phyloP scores from a whole-genome alignment of 2,797 vertebrate species.

The Gymnothorax reevesii region DNA sequence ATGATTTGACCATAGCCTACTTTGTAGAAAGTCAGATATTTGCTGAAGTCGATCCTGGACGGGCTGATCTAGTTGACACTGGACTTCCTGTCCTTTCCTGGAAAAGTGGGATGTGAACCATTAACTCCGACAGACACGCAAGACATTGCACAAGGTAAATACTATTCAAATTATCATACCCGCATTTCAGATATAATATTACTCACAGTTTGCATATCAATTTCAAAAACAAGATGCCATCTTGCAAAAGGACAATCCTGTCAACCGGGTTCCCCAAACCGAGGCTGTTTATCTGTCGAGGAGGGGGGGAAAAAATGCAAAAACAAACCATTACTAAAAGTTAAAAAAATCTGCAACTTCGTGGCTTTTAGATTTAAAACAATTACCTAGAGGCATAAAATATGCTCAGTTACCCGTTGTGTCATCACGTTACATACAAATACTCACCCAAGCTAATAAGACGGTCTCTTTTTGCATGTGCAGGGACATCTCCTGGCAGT shows the following conservation, averaged over 20 bases:
- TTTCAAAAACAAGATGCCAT: constrained; percentile 76
- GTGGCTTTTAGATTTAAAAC: background rate
- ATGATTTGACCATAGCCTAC: constrained; percentile 65
- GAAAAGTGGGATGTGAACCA: background rate
- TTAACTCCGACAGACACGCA: background rate
- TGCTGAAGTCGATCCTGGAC: constrained; percentile 67
- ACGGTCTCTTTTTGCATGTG: constrained; percentile 60
- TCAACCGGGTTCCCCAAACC: constrained; percentile 62
- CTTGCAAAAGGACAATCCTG: constrained; percentile 71
- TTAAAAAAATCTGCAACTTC: background rate
- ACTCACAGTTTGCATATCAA: constrained; percentile 85
- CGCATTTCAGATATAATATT: background rate
- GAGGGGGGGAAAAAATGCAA: background rate
- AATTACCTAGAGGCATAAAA: too few relatives aligned
- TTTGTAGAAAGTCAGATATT: constrained; percentile 76
- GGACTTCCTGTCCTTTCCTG: constrained; percentile 72
- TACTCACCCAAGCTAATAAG: constrained; percentile 76
- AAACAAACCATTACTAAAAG: background rate
- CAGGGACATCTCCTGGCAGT: constrained; percentile 65
- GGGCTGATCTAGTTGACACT: constrained; percentile 56
- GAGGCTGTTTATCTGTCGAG: constrained; percentile 78
- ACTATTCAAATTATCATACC: background rate
- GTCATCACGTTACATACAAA: background rate
- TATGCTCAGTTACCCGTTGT: background rate
- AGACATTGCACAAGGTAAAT: background rate